phyloP scores from a whole-genome alignment of 2,888 invertebrate genomes.

The Megaustenia siamemsis region DNA sequence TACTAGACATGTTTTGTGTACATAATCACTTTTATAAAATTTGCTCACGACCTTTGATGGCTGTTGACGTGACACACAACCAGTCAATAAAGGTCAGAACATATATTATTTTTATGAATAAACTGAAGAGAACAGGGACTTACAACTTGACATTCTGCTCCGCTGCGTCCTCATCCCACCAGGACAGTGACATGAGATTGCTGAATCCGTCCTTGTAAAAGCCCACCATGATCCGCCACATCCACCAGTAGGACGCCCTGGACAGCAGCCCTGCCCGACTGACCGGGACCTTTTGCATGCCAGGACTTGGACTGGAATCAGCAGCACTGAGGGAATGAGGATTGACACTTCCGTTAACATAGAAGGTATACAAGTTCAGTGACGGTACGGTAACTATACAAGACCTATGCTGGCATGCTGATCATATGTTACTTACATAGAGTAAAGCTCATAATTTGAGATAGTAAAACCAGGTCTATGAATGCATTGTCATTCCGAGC shows the following conservation, averaged over 20 bases:
- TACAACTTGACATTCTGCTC: constrained; percentile 82
- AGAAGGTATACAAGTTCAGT: too few relatives aligned
- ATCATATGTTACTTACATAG: too few relatives aligned
- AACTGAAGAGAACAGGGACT: constrained; percentile 15
- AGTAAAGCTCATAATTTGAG: too few relatives aligned
- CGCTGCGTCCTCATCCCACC: constrained; percentile 82
- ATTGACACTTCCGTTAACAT: too few relatives aligned
- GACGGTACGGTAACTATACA: too few relatives aligned
- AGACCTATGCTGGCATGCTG: too few relatives aligned
- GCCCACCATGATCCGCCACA: constrained; percentile 82
- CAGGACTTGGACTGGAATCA: constrained; percentile 53
- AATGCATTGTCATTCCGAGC: too few relatives aligned
- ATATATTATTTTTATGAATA: constrained; percentile 38
- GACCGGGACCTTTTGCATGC: constrained; percentile 61
- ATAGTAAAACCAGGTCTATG: too few relatives aligned
- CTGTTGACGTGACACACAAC: too few relatives aligned
- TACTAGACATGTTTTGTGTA: too few relatives aligned
- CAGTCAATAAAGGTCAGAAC: constrained; percentile 11
- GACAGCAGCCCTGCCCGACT: constrained; percentile 82
- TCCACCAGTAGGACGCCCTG: constrained; percentile 82
- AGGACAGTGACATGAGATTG: constrained; percentile 79
- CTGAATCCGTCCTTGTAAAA: constrained; percentile 81
- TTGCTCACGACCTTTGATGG: too few relatives aligned
- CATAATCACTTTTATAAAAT: too few relatives aligned
- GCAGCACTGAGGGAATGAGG: constrained; percentile 62